Evolutionary conservation across 1,140 invertebrate genomes (phyloP), one percentile per base, ranked within the genome.

Genomic region (Dysdera silvatica): DNA sequence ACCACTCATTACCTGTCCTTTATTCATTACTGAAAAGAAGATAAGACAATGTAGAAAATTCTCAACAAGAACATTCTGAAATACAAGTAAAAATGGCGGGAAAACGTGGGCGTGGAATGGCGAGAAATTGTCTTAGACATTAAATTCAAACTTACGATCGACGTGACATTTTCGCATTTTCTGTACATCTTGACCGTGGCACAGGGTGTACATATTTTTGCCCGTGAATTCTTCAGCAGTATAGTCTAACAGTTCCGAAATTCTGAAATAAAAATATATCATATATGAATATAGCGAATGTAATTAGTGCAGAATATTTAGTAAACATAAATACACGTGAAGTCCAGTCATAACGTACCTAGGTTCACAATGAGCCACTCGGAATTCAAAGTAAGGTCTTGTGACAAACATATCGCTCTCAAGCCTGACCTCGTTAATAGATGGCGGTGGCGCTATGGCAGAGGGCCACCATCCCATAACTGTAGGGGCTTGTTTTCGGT

Each of bases 361-460:
- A 69, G 93, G 93, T 78, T 98, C 95, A 74, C 93, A 97, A 76
- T 97, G 94, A 49, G 91, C 88, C 80, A 98, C 88, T 78, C 87
- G 85, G 76, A 98, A 94, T 77, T 98, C 91, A 70, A 97, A 95
- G 74, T 87, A 92, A 66, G 97, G 88, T 70, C 93, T 84, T 43
- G 91, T 96, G 68, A 98, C 93, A 77, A 98, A 97, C 88, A 96
- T 95, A 73, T 96, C 93, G 33, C 87, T 85, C 77, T 98, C 95
- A 58, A 98, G 81, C 53, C 93, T 83, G 59, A 98, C 92, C 80
- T 98, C 95, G 73, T 96, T 94, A 47, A 97, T 91, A 47, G 90
- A 94, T 2, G 94, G 94, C 5, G 94, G 93, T 52, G 94, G 94
- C 43, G 94, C 95, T 65, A 97, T 73, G 47, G 94, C 95, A 63